Conservation (phyloP, 2,797 vertebrate genomes). For the Xenopus petersii region DNA sequence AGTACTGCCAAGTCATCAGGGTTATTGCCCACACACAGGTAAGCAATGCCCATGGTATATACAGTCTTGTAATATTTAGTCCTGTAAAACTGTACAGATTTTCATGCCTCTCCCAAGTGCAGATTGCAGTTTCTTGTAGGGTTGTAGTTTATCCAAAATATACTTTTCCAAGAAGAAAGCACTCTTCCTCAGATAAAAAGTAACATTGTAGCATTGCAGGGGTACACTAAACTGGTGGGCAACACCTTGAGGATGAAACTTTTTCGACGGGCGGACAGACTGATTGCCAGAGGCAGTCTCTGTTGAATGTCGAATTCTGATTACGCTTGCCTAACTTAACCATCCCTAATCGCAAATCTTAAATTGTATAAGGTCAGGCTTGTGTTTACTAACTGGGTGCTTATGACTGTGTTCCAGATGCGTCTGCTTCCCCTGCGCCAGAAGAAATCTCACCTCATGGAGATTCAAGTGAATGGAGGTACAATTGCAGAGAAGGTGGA, state of each 20-base stretch:
- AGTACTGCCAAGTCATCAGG: conserved; percentile 92
- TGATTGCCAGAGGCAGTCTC: not conserved
- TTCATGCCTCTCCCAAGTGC: no score
- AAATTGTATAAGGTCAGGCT: no score
- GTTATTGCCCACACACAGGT: conserved; percentile 96
- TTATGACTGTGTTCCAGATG: conserved; percentile 70
- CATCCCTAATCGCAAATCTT: not conserved
- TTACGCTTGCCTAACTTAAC: fast-evolving
- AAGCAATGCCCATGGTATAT: not conserved
- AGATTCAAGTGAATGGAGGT: conserved; percentile 94
- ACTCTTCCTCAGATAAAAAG: no score
- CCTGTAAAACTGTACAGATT: no score
- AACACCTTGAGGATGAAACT: conserved; percentile 11
- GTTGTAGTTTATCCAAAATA: no score
- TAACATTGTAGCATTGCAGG: no score
- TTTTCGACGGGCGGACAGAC: conserved; percentile 38
- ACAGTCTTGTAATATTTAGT: no score
- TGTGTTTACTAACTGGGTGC: not conserved
- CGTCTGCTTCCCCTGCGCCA: conserved; percentile 88
- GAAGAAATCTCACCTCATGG: conserved; percentile 96
- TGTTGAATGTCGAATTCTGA: conserved; percentile 41
- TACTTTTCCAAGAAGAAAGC: no score
- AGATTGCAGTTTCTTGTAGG: no score
- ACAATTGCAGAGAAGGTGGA: conserved; percentile 86
- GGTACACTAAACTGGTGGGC: not conserved